Base-by-base conservation (phyloP, 2,888 invertebrate genomes). In the Idaea straminata region DNA sequence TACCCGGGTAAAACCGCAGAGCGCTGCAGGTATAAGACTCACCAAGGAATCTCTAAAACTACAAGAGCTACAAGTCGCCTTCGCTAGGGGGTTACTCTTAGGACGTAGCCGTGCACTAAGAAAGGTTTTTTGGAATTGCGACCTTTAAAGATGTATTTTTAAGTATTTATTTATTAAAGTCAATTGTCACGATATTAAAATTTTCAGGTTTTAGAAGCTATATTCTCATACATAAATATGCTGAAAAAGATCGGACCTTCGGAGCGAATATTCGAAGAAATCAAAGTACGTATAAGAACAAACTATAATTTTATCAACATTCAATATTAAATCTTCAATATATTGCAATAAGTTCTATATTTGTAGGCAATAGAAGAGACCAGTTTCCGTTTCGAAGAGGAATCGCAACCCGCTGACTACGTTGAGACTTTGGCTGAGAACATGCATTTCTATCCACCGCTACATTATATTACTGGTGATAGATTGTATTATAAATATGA, bases 141-240 rank as follows among this genome's bases (percentile, higher is more conserved):
- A 57, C 15, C 15, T 25, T 3, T 25, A 25, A 25, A 3, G 25
- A 3, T 1, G 25, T 25, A 25, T 25, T 25, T 25, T 25, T 25
- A 2, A 25, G 25, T 25, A 25, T 25, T 25, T 25, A 25, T 25
- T 25, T 3, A 25, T 25, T 25, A 25, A 25, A 25, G 25, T 25
- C 25, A 25, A 38, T 58, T n/a, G 38, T 57, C 4, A 63, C 64
- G 66, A 61, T 15, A 64, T 66, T 34, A 35, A 72, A 70, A 10
- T 62, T 83, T 88, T 60, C 83, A 96, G 95, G 96, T 98, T 0
- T 86, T 98, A 34, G 94, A 95, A 74, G 95, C 95, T 0, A 93
- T 97, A 63, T 98, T 97, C 84, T 95, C 96, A 3, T 98, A 96
- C 79, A 93, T 98, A 15, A 95, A 95, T 70, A 94, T 98, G 90